Evolutionary conservation across 2,888 invertebrate genomes (phyloP).

Genomic region (Bugula neritina): DNA sequence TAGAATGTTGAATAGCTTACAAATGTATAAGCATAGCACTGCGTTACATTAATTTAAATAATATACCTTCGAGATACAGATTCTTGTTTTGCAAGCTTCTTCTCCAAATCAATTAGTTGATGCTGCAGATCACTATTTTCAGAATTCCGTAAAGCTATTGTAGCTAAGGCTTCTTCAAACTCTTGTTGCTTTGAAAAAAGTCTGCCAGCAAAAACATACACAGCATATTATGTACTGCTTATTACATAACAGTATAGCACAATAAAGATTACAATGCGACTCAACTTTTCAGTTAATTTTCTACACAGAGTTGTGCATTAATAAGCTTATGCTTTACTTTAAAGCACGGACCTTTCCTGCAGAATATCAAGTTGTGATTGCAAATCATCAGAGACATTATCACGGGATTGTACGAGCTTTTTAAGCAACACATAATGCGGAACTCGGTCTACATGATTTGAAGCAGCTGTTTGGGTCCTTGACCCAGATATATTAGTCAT

Average conservation of each 20-base stretch:
- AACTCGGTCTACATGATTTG: slow-evolving; percentile 36
- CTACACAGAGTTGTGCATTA: no score
- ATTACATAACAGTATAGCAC: no score
- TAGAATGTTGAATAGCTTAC: no score
- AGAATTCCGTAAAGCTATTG: slow-evolving; percentile 35
- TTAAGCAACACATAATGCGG: slow-evolving; percentile 45
- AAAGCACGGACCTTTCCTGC: slow-evolving; percentile 40
- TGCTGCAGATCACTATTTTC: slow-evolving; percentile 36
- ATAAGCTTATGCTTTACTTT: no score
- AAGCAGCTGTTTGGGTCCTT: background rate
- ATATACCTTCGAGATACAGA: slow-evolving; percentile 30
- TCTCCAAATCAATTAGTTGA: slow-evolving; percentile 35
- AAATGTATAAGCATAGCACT: no score
- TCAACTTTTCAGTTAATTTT: no score
- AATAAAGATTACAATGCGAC: no score
- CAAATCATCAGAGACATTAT: slow-evolving; percentile 40
- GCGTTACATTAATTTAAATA: no score
- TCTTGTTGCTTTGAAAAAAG: slow-evolving; percentile 46
- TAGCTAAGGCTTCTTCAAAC: slow-evolving; percentile 38
- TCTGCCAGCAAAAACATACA: slow-evolving; percentile 36
- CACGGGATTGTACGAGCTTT: slow-evolving; percentile 38
- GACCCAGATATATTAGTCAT: slow-evolving; percentile 7
- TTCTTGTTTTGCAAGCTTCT: slow-evolving; percentile 34
- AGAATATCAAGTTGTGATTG: slow-evolving; percentile 44
- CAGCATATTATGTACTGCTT: no score